Base-by-base conservation (phyloP, 2,113 vertebrate genomes). In the Turdus rufiventris region DNA sequence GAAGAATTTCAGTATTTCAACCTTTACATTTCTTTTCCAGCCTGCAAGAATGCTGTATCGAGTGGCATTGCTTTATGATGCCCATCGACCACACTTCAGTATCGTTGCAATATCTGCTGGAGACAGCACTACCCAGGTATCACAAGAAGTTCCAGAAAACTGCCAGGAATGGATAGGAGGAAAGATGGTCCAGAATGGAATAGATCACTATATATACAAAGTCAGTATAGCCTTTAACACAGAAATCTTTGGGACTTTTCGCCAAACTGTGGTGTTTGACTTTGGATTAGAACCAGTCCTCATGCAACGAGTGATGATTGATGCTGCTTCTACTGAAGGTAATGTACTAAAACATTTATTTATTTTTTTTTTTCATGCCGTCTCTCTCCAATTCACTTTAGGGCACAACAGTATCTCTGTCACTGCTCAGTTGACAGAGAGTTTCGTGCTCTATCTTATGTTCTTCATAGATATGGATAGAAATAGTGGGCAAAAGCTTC, bases 261-360 rank as follows among this genome's bases (percentile, higher is more conserved):
- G 99, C 68, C 99, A 99, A 97, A 99, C 99, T 33, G 98, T 99
- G 86, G 99, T 99, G 93, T 99, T 99, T 96, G 99, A 99, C 98
- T 99, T 99, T 73, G 99, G 99, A 96, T 98, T 98, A 73, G 99
- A 99, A 81, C 99, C 99, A 34, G 99, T 99, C 95, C 98, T 99
- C 96, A 99, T 99, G 99, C 98, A 99, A 97, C 98, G 99, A 97
- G 98, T 99, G 66, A 99, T 99, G 99, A 99, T 99, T 97, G 99
- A 99, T 94, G 99, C 99, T 84, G 99, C 99, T 92, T 99, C 99
- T 61, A 99, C 99, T 97, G 99, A 99, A 99, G 99, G 99, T 99
- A 98, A 96, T 43, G 82, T 91, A 91, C 79, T 88, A 54, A 89
- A 80, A 20, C 38, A 15, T 60, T 3, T 5, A 15, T 60, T 3